Evolutionary conservation across 2,888 invertebrate species (phyloP).

Genomic region (Lasioglossum malachurum): DNA sequence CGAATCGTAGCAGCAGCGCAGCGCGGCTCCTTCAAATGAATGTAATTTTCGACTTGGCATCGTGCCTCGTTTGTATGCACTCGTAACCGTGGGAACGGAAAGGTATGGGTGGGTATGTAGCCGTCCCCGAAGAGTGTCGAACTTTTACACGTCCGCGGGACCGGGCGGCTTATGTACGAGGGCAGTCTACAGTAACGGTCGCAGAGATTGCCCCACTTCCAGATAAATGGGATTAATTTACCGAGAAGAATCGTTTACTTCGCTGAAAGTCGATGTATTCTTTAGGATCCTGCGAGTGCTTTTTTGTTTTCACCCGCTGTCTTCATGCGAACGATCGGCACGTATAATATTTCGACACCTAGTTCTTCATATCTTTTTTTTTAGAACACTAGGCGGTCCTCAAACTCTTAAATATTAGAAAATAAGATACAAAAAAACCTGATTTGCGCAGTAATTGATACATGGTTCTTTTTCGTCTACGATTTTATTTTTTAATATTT

Average conservation of each 20-base stretch:
- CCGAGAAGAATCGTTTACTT: background rate
- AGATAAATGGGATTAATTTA: constrained; percentile 13
- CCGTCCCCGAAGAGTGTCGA: constrained; percentile 16
- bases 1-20: background rate
- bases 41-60: constrained; percentile 55
- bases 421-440: too few relatives aligned
- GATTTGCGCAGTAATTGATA: too few relatives aligned
- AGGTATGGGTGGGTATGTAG: background rate
- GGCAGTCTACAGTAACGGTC: background rate
- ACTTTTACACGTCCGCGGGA: constrained; percentile 17
- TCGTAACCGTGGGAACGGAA: constrained; percentile 21
- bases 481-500: too few relatives aligned
- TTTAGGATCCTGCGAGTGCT: background rate
- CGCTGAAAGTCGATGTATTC: background rate
- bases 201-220: constrained; percentile 15
- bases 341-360: background rate
- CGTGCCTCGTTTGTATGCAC: constrained; percentile 39
- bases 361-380: too few relatives aligned
- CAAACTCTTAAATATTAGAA: too few relatives aligned
- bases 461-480: too few relatives aligned
- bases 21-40: constrained; percentile 35
- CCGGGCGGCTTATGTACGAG: background rate
- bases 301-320: background rate
- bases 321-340: background rate
- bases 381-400: too few relatives aligned